phyloP scores from a whole-genome alignment of 30 jellyfish, hydroid and myxozoan species.

The Cassiopea andromeda region DNA sequence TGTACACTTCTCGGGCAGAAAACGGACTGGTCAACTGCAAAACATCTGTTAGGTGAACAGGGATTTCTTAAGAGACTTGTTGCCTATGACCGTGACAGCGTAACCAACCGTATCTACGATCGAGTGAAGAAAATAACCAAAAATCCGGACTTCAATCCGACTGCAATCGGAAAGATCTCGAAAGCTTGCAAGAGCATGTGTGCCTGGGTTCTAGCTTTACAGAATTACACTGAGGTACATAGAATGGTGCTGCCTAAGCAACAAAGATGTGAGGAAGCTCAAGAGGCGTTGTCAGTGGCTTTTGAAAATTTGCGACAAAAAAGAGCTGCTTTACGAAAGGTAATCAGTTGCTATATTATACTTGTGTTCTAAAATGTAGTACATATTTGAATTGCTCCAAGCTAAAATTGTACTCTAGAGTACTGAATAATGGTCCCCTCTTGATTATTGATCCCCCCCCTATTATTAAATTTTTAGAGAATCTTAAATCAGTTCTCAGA shows the following conservation, averaged over 20 bases:
- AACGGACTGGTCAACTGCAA: conserved; percentile 94
- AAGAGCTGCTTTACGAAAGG: conserved; percentile 72
- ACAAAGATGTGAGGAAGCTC: conserved; percentile 86
- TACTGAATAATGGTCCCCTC: no score
- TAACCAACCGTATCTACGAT: conserved; percentile 72
- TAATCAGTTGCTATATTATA: background rate
- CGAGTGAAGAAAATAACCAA: conserved; percentile 79
- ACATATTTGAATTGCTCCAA: no score
- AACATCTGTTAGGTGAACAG: conserved; percentile 85
- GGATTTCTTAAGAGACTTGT: conserved; percentile 81
- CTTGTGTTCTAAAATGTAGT: no score
- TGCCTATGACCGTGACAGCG: conserved; percentile 74
- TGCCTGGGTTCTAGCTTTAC: conserved; percentile 94
- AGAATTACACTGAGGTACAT: conserved; percentile 82
- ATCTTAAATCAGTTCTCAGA: no score
- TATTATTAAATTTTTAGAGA: no score
- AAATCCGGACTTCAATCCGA: conserved; percentile 87
- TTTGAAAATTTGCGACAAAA: conserved; percentile 70
- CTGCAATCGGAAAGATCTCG: conserved; percentile 91
- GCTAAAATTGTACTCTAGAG: no score
- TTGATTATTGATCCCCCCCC: no score
- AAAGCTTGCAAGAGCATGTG: conserved; percentile 95
- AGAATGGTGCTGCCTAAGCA: conserved; percentile 91
- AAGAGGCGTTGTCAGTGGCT: conserved; percentile 77
- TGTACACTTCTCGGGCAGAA: conserved; percentile 88